These are phyloP conservation scores for Sebastes itinus DNA, from an alignment of 2,797 vertebrate genomes.

Conservation along the genomic window DNA sequence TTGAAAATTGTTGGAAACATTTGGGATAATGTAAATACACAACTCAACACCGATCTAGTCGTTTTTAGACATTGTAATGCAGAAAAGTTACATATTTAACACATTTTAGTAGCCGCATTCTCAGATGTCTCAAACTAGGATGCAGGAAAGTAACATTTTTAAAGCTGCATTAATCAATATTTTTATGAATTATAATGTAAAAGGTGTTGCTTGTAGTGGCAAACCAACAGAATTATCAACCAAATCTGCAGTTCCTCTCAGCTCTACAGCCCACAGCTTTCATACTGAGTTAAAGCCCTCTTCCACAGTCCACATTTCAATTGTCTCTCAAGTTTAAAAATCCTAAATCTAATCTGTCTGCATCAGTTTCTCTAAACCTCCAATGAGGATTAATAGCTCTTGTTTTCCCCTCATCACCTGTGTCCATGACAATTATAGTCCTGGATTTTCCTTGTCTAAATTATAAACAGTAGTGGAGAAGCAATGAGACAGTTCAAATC, in stretches of 20 bases:
- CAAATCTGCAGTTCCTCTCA: too few species aligned
- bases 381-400: not conserved
- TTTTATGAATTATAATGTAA: too few species aligned
- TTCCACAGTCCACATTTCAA: not conserved
- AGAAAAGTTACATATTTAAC: too few species aligned
- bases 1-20: too few species aligned
- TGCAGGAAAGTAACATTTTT: too few species aligned
- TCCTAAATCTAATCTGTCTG: not conserved
- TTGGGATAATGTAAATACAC: too few species aligned
- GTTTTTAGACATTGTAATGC: too few species aligned
- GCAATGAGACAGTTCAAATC: constrained; percentile 1
- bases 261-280: not conserved
- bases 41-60: too few species aligned
- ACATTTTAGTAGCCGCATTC: fast-evolving
- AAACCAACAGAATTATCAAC: too few species aligned
- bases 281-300: not conserved
- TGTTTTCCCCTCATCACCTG: not conserved
- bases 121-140: too few species aligned
- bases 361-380: not conserved
- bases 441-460: not conserved
- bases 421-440: not conserved
- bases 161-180: too few species aligned
- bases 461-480: not conserved
- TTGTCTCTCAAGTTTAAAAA: not conserved
- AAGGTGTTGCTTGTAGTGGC: too few species aligned